A percentile compares a stretch with the other conserved stretches of the same genome.
Conservation (phyloP, 1,140 invertebrate genomes). For the Hylaeus anthracinus region DNA sequence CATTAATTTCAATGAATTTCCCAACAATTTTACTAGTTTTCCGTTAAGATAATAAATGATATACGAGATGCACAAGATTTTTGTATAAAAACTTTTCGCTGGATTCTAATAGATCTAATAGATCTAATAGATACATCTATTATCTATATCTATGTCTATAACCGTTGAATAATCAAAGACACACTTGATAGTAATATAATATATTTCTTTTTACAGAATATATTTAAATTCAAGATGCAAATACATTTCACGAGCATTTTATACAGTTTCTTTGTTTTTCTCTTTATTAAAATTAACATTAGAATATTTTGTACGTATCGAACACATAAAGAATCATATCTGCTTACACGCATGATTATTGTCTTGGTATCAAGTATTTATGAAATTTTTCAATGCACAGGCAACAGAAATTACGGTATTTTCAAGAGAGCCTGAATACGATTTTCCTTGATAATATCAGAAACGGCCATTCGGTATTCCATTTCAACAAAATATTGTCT, state of each 20-base stretch:
- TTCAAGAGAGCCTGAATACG: not conserved
- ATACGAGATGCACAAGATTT: too few relatives aligned
- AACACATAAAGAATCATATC: not conserved
- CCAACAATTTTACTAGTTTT: too few relatives aligned
- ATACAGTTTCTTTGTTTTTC: not conserved
- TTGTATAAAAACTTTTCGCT: too few relatives aligned
- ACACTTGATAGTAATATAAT: not conserved
- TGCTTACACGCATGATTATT: not conserved
- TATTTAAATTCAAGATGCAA: conserved; percentile 9
- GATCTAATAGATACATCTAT: too few relatives aligned
- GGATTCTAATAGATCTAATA: too few relatives aligned
- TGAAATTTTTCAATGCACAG: not conserved
- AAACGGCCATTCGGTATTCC: not conserved
- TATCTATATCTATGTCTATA: too few relatives aligned
- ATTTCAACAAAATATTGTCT: not conserved
- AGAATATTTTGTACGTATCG: not conserved
- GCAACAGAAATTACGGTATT: not conserved
- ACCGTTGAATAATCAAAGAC: not conserved
- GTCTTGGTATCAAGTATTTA: not conserved
- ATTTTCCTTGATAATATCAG: not conserved
- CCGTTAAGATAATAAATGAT: too few relatives aligned
- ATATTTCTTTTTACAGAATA: conserved; percentile 39
- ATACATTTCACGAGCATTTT: not conserved
- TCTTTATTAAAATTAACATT: not conserved
- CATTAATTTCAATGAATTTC: too few relatives aligned